Evolutionary conservation across 2,113 vertebrate species (phyloP).

Genomic region (Oncorhynchus mykiss): DNA sequence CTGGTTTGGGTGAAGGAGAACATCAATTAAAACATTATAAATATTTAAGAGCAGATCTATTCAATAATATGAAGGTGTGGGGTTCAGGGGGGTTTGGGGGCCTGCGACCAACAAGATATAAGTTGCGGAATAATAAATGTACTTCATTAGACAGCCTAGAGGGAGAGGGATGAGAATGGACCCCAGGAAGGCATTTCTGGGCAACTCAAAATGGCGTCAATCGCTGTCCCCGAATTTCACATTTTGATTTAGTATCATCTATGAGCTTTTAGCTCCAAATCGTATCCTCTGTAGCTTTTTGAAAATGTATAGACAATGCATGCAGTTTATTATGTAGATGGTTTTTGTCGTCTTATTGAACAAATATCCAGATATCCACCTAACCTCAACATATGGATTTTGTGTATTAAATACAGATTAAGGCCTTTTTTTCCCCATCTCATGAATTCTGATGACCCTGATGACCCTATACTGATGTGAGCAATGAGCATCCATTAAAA

Average conservation of each 20-base stretch:
- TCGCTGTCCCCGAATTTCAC: constrained; percentile 45
- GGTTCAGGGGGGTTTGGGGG: constrained; percentile 38
- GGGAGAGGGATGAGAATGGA: constrained; percentile 59
- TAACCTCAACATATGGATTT: neutral
- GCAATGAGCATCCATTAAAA: neutral
- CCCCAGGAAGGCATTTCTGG: constrained; percentile 51
- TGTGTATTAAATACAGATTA: neutral
- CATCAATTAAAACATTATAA: constrained; percentile 81
- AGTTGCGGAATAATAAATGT: constrained; percentile 72
- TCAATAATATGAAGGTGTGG: constrained; percentile 74
- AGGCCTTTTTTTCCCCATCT: neutral
- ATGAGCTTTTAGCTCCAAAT: constrained; percentile 16
- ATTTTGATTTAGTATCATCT: constrained; percentile 42
- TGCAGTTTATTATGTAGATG: neutral
- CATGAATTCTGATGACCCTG: neutral
- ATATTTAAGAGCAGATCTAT: constrained; percentile 79
- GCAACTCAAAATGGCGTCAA: constrained; percentile 58
- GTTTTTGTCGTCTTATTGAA: neutral
- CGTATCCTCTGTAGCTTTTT: neutral
- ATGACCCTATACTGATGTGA: neutral
- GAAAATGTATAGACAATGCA: neutral
- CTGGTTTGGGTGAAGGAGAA: constrained; percentile 67
- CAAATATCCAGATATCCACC: neutral
- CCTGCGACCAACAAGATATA: constrained; percentile 63
- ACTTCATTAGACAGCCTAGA: constrained; percentile 37